Conservation (phyloP, 2,797 vertebrate genomes). For the Carcharodon carcharias region DNA sequence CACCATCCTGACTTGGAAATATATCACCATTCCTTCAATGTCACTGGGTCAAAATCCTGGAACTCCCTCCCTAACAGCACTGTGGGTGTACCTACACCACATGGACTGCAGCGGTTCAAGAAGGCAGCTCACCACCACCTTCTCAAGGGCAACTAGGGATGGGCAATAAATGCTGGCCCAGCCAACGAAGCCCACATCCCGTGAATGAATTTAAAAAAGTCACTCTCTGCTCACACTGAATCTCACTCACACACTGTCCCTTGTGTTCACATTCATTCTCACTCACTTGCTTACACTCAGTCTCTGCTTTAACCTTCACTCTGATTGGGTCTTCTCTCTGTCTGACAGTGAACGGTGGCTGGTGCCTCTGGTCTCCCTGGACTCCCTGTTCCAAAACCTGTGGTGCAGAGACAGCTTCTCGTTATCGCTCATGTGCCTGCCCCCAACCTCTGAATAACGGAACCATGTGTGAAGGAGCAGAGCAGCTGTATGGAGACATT, state of each 20-base stretch:
- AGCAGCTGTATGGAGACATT: conserved; percentile 56
- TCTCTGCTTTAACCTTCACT: not conserved
- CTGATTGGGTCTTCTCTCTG: not conserved
- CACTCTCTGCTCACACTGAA: not conserved
- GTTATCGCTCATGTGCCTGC: conserved; percentile 73
- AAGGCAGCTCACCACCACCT: too few species aligned
- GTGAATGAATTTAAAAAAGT: too few species aligned
- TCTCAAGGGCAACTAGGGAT: too few species aligned
- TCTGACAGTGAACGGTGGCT: conserved; percentile 19
- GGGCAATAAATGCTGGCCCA: too few species aligned
- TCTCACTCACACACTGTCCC: not conserved
- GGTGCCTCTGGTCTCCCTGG: conserved; percentile 36
- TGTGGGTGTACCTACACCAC: too few species aligned
- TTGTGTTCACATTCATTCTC: not conserved
- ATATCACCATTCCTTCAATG: too few species aligned
- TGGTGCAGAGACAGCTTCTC: conserved; percentile 61
- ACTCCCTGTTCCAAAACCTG: conserved; percentile 63
- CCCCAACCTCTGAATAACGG: conserved; percentile 64
- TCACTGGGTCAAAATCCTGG: too few species aligned
- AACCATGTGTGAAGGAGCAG: conserved; percentile 53
- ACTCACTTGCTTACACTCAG: not conserved
- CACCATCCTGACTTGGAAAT: too few species aligned
- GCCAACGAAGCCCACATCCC: too few species aligned
- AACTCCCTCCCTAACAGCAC: too few species aligned
- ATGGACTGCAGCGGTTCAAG: too few species aligned